phyloP scores from a whole-genome alignment of 2,113 vertebrate species.

The Perccottus glenii region DNA sequence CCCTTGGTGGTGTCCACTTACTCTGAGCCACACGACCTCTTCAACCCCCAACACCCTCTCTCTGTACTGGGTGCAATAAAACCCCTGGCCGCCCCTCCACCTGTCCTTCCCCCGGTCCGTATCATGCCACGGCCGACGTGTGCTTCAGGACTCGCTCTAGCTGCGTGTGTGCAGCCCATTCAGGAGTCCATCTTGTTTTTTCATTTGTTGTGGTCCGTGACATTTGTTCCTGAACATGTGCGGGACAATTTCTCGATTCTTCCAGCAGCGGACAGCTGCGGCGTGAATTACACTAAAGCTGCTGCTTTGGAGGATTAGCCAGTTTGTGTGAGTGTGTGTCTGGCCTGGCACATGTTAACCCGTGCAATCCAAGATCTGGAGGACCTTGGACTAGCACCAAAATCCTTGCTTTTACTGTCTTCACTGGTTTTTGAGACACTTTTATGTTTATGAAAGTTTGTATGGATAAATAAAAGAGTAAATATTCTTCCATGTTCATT shows the following conservation, averaged over 20 bases:
- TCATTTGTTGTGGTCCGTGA: conserved; percentile 80
- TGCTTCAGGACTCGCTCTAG: neutral
- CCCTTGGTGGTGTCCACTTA: neutral
- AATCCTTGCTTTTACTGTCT: conserved; percentile 29
- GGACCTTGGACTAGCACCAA: conserved; percentile 27
- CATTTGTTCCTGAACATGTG: conserved; percentile 92
- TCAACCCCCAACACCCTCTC: conserved; percentile 5
- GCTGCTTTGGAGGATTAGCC: conserved; percentile 80
- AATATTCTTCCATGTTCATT: neutral
- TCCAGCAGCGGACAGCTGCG: conserved; percentile 90
- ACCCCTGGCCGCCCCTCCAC: conserved; percentile 34
- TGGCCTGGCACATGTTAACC: conserved; percentile 70
- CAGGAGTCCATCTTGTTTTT: conserved; percentile 84
- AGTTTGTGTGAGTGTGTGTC: conserved; percentile 68
- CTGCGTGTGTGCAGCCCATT: conserved; percentile 10
- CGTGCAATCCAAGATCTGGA: conserved; percentile 50
- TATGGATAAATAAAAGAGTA: neutral
- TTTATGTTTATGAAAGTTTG: conserved; percentile 8
- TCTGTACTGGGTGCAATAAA: neutral
- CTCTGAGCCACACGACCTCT: conserved; percentile 5
- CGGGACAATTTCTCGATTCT: conserved; percentile 87
- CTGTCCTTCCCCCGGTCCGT: conserved; percentile 9
- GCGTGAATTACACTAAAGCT: conserved; percentile 88
- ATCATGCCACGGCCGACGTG: conserved; percentile 28
- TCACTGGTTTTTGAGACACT: neutral